These are phyloP conservation scores for Erethizon dorsatum DNA, from an alignment of 2,797 vertebrate species.

Conservation along the genomic window DNA sequence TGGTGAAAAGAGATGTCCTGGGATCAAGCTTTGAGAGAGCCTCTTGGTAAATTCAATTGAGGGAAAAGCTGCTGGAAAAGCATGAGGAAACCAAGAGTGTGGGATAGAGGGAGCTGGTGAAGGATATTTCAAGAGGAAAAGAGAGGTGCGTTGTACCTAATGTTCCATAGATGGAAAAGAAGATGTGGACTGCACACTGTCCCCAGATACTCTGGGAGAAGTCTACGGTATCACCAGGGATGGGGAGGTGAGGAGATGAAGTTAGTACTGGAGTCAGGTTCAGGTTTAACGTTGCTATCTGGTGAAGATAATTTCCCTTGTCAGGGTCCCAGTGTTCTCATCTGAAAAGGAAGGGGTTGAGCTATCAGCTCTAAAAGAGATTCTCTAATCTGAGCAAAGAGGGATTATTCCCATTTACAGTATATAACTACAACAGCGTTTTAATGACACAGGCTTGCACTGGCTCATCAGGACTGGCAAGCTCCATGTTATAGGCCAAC, in stretches of 20 bases:
- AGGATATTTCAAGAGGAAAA: background rate
- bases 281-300: background rate
- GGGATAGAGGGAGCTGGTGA: background rate
- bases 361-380: background rate
- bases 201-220: background rate
- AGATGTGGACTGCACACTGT: background rate
- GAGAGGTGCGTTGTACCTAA: background rate
- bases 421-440: background rate
- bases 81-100: background rate
- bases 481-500: conserved; percentile 55
- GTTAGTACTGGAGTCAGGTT: background rate
- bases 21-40: background rate
- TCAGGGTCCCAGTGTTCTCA: background rate
- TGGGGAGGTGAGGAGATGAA: background rate
- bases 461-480: conserved; percentile 50
- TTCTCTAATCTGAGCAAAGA: conserved; percentile 62
- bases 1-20: background rate
- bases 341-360: conserved; percentile 39
- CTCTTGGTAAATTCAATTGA: background rate
- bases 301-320: background rate
- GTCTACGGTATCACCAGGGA: background rate
- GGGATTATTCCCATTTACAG: conserved; percentile 54
- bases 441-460: conserved; percentile 54
- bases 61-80: background rate
- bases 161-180: background rate